Percentiles rank a stretch among this genome's conserved stretches.
phyloP scores from a whole-genome alignment of 2,113 vertebrate species.

The Centropus unirufus region DNA sequence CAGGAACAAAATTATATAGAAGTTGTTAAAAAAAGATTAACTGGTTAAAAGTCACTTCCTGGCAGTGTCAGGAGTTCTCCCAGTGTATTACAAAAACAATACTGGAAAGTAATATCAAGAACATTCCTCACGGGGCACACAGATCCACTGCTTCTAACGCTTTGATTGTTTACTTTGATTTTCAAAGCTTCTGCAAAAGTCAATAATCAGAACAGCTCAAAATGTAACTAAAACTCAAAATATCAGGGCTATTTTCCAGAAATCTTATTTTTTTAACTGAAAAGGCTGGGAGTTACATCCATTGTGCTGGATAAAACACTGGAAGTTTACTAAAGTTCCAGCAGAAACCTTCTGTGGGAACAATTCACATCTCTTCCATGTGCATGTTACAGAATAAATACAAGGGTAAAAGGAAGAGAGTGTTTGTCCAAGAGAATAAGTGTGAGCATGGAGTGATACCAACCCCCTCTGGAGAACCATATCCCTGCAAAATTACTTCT shows the following conservation, averaged over 20 bases:
- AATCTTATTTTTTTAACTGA: background rate
- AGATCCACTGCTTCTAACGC: background rate
- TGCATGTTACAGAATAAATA: background rate
- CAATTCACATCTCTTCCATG: background rate
- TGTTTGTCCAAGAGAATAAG: background rate
- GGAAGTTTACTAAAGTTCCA: background rate
- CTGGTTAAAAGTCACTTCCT: background rate
- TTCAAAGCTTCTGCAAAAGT: background rate
- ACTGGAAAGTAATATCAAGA: background rate
- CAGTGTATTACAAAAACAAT: background rate
- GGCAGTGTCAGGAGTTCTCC: background rate
- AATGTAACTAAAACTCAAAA: background rate
- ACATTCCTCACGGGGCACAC: background rate
- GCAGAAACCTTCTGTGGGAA: background rate
- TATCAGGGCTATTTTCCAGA: background rate
- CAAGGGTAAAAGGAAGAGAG: background rate
- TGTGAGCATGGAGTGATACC: background rate
- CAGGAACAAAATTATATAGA: background rate
- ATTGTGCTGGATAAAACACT: background rate
- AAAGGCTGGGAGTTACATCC: background rate
- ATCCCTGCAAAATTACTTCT: background rate
- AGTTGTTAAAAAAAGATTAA: background rate
- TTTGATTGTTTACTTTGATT: background rate
- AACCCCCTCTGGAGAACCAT: background rate
- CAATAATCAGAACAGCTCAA: background rate